A percentile compares a stretch with the other conserved stretches of the same genome.
These are phyloP conservation scores for Hippocampus mohnikei DNA, from an alignment of 2,113 vertebrate species.

Conservation along the genomic window DNA sequence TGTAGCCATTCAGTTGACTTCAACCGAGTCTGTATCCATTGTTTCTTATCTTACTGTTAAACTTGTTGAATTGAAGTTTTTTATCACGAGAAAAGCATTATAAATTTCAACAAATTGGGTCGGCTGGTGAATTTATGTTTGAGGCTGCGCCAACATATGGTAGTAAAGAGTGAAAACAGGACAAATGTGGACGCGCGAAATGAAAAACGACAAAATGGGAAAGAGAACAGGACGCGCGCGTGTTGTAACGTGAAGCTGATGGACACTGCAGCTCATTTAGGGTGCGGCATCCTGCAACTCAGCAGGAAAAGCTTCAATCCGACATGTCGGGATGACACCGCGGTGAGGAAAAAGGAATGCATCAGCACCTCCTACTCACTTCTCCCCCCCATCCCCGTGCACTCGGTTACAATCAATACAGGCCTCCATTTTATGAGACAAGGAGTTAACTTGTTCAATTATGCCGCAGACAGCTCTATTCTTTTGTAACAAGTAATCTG, in stretches of 20 bases:
- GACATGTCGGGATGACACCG: slow-evolving; percentile 57
- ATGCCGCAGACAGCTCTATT: slow-evolving; percentile 98
- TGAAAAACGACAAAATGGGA: slow-evolving; percentile 44
- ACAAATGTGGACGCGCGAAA: slow-evolving; percentile 31
- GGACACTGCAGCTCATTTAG: slow-evolving; percentile 45
- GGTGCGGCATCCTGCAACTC: slow-evolving; percentile 51
- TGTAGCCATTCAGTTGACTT: slow-evolving; percentile 15
- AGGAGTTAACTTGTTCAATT: slow-evolving; percentile 99
- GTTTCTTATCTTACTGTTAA: not conserved
- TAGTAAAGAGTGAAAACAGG: slow-evolving; percentile 43
- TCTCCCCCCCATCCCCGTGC: slow-evolving; percentile 57
- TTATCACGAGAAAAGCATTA: not conserved
- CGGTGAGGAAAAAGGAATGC: slow-evolving; percentile 43
- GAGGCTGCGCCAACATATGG: slow-evolving; percentile 25
- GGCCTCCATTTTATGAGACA: slow-evolving; percentile 98
- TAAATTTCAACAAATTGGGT: not conserved
- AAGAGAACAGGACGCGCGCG: slow-evolving; percentile 16
- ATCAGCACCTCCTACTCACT: slow-evolving; percentile 75
- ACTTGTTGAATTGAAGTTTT: not conserved
- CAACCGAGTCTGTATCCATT: slow-evolving; percentile 14
- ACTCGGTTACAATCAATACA: slow-evolving; percentile 84
- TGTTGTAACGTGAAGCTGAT: slow-evolving; percentile 26
- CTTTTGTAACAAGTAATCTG: slow-evolving; percentile 99
- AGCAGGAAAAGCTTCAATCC: slow-evolving; percentile 56
- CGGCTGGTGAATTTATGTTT: not conserved